Evolutionary conservation across 2,888 invertebrate genomes (phyloP), one percentile per base, ranked within the genome.

Genomic region (Geotrupes spiniger): DNA sequence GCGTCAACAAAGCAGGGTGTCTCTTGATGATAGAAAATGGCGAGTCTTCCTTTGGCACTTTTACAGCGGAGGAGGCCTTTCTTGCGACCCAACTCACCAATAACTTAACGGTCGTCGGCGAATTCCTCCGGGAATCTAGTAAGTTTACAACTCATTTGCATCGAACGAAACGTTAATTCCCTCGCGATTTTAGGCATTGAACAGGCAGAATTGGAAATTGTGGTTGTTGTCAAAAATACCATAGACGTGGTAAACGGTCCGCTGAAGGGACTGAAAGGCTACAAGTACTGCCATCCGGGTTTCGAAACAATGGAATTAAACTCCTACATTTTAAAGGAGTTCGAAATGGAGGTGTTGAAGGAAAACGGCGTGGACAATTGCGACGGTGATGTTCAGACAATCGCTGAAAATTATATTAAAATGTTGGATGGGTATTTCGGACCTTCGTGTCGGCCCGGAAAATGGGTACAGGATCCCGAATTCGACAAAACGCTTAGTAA

Each of bases 401-500:
- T 79, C 5, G 76, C 78, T 0, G 70, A 84, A 64, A 66, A 85
- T 56, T 84, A 87, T 53, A 75, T 84, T 14, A 74, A 77, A 31
- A 77, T 79, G 1, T 74, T 88, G 1, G 76, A 74, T 39, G 62
- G 68, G 1, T 86, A 83, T 75, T 89, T 90, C 74, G 76, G 78
- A 0, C 73, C 76, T 1, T 83, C 82, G 51, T 91, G 90, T 71
- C 77, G 87, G 39, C 89, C 89, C 3, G 89, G 89, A 1, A 64
- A 71, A 0, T 87, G 87, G 87, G 78, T 80, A 2, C 62, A 74
- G 12, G 80, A 83, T 52, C 52, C 59, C 0, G 67, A 73, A 0
- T 68, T 80, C 1, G 82, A 85, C 60, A 64, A 67, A 8, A 59
- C 65, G 39, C 74, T 85, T 8, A 85, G 87, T 87, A 71, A 78